A percentile compares a stretch with the other conserved stretches of the same genome.
Conservation (phyloP, 1,140 invertebrate species). For the Teleopsis dalmanni region DNA sequence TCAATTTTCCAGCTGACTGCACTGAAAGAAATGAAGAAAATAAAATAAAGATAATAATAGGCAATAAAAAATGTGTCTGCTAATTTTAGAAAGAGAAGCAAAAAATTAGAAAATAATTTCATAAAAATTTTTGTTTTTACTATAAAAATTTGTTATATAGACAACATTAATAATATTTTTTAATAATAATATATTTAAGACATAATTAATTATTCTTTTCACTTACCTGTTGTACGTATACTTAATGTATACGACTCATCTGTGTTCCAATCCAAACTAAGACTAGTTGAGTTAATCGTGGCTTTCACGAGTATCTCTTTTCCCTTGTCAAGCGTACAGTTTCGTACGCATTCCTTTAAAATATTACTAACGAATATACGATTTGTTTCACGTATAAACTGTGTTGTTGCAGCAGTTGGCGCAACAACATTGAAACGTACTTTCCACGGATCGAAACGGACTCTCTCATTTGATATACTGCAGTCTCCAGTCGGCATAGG, state of each 20-base stretch:
- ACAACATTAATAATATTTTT: too few species aligned
- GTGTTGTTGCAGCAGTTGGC: slow-evolving; percentile 42
- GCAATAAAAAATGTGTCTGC: too few species aligned
- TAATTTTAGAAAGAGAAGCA: too few species aligned
- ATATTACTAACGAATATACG: slow-evolving; percentile 51
- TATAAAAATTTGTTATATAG: too few species aligned
- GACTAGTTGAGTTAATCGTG: slow-evolving; percentile 44
- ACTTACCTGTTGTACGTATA: slow-evolving; percentile 50
- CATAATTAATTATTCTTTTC: neutral
- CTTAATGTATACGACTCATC: slow-evolving; percentile 57
- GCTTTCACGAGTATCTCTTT: slow-evolving; percentile 50
- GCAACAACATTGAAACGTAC: slow-evolving; percentile 50
- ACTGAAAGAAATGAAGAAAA: too few species aligned
- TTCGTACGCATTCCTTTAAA: slow-evolving; percentile 49
- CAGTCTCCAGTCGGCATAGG: slow-evolving; percentile 55
- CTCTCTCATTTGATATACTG: slow-evolving; percentile 44
- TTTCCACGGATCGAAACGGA: slow-evolving; percentile 50
- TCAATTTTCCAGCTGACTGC: too few species aligned
- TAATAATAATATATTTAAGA: too few species aligned
- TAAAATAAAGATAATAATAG: too few species aligned
- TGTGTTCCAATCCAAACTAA: slow-evolving; percentile 53
- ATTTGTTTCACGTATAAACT: slow-evolving; percentile 48
- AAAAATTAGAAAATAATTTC: neutral
- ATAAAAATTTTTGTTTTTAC: neutral
- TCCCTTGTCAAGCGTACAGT: slow-evolving; percentile 47